phyloP scores from a whole-genome alignment of 2,888 invertebrate genomes.

The Antitype chi region DNA sequence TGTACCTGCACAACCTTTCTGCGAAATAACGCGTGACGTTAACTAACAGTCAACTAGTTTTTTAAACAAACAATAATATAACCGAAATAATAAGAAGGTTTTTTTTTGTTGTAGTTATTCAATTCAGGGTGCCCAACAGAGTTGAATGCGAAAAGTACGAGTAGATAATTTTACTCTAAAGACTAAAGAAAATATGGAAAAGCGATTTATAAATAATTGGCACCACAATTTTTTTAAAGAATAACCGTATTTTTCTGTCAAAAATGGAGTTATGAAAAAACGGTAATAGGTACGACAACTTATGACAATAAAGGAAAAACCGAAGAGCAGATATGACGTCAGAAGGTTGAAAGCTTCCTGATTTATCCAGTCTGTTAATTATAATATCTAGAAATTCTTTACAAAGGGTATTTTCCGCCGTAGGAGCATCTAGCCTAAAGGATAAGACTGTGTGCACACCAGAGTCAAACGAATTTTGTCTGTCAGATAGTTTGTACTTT shows the following conservation, averaged over 20 bases:
- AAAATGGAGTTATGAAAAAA: neutral
- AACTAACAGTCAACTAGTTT: neutral
- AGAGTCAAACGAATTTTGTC: neutral
- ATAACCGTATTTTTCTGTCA: neutral
- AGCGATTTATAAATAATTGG: neutral
- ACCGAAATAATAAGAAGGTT: neutral
- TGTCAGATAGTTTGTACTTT: too few species aligned
- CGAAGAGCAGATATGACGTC: neutral
- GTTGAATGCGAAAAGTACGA: too few species aligned
- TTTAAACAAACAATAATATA: neutral
- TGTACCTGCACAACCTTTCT: neutral
- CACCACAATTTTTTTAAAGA: neutral
- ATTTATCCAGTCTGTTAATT: conserved; percentile 2
- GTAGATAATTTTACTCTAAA: neutral
- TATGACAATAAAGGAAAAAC: neutral
- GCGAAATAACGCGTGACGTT: neutral
- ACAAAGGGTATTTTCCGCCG: neutral
- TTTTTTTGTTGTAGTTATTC: neutral
- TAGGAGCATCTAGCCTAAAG: neutral
- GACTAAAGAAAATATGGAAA: neutral
- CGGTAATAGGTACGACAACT: neutral
- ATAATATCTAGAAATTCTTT: conserved; percentile 1
- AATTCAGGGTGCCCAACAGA: neutral
- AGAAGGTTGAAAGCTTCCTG: neutral
- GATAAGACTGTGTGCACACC: neutral